Percentiles rank a stretch among this genome's conserved stretches.
phyloP scores from a whole-genome alignment of 2,888 invertebrate genomes.

The Sphaerophoria taeniata region DNA sequence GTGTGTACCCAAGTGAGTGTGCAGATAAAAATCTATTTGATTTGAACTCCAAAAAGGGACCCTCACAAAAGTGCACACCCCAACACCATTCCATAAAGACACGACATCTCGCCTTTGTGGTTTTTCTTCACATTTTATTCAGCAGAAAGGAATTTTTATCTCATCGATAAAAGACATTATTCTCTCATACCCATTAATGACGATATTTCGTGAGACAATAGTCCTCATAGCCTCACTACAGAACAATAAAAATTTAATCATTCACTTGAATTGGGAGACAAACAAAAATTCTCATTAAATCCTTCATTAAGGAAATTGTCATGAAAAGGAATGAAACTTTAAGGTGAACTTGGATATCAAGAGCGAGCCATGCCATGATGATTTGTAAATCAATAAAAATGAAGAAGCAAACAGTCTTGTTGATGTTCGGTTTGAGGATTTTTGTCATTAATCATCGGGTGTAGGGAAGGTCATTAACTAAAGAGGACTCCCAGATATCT shows the following conservation, averaged over 20 bases:
- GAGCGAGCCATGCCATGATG: not conserved
- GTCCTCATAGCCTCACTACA: conserved; percentile 12
- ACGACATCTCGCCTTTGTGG: not conserved
- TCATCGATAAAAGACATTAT: conserved; percentile 4
- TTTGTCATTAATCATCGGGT: conserved; percentile 1
- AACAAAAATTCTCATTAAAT: conserved; percentile 43
- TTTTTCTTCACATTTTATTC: not conserved
- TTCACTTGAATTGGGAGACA: conserved; percentile 1
- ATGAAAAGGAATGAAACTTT: conserved; percentile 16
- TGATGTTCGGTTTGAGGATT: conserved; percentile 10
- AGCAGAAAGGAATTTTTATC: conserved; percentile 24
- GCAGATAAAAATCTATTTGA: conserved; percentile 62
- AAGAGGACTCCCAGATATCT: not conserved
- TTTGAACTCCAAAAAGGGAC: conserved; percentile 56
- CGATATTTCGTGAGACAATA: not conserved
- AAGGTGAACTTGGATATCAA: conserved; percentile 8
- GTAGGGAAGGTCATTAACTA: conserved; percentile 9
- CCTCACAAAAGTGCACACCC: conserved; percentile 9
- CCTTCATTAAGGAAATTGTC: conserved; percentile 7
- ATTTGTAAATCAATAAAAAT: conserved; percentile 9
- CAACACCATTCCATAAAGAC: not conserved
- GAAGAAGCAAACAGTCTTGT: not conserved
- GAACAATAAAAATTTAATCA: conserved; percentile 52
- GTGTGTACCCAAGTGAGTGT: conserved; percentile 39
- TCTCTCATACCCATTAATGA: not conserved